Evolutionary conservation across 2,113 vertebrate species (phyloP).

Genomic region (Egretta garzetta): DNA sequence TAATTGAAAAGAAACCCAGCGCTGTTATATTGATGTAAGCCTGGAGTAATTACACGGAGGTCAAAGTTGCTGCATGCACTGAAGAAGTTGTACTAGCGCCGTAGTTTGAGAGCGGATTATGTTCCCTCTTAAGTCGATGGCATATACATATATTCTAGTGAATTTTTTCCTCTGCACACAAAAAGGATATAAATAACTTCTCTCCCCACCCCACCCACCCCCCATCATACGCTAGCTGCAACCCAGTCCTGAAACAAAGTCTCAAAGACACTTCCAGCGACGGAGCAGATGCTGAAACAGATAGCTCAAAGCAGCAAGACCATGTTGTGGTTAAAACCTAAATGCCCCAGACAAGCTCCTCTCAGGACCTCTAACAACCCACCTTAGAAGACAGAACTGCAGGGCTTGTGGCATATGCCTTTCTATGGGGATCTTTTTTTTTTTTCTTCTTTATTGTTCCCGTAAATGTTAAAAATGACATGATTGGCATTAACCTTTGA

Average conservation of each 20-base stretch:
- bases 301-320: background rate
- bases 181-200: background rate
- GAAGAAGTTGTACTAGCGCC: background rate
- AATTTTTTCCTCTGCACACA: background rate
- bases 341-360: background rate
- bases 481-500: background rate
- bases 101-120: background rate
- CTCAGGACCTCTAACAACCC: background rate
- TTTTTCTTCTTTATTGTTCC: background rate
- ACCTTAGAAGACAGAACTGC: background rate
- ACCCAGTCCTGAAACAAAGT: background rate
- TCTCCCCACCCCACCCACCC: no score
- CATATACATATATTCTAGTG: background rate
- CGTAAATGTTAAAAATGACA: background rate
- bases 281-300: background rate
- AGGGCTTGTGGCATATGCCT: background rate
- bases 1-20: background rate
- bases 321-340: background rate
- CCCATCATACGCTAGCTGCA: background rate
- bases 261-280: background rate
- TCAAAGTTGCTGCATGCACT: background rate
- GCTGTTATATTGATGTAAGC: slow-evolving; percentile 9
- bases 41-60: background rate
- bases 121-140: background rate
- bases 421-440: background rate